Base-by-base conservation (phyloP, 2,888 invertebrate species). In the Ecliptopera silaceata region DNA sequence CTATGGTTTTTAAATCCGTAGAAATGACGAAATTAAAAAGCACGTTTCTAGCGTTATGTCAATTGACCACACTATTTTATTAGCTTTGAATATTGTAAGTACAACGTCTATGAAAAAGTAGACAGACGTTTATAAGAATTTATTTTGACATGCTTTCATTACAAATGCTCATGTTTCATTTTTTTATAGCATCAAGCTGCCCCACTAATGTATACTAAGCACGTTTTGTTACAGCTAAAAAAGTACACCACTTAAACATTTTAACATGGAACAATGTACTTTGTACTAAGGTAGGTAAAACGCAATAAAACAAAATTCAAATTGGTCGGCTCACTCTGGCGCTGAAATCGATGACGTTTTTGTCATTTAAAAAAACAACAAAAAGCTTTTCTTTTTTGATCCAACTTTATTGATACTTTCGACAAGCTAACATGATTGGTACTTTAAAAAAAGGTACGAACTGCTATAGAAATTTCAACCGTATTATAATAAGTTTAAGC, bases 361-460 rank as follows among this genome's bases (percentile, higher is more conserved):
- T 67, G 68, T 71, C 69, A 69, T 68, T 62, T 66, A 69, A 74
- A 75, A 81, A 81, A 78, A 74, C 75, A 76, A 77, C 79, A 71
- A 74, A 52, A 64, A 67, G 15, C 66, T 70, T 70, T 65, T 75
- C 73, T 61, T 61, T 63, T 44, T 53, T 56, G 6, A 26, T 26
- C 56, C 53, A 64, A 65, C 63, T 65, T 71, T 72, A 71, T 73
- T 74, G 76, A 74, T 69, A 77, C 76, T 81, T 80, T 80, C 76
- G 77, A 73, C 73, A 77, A 74, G 77, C 76, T 76, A 77, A 71
- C 69, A 74, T 70, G 70, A 70, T 71, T 71, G 68, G 70, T 61
- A 68, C 39, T 64, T 50, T 59, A 70, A 74, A 75, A 79, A 75
- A 71, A 67, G 59, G 49, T 50, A 8, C 3, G 12, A 18, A 11